Evolutionary conservation across 2,797 vertebrate species (phyloP).

Genomic region (Philypnodon macrostomus): DNA sequence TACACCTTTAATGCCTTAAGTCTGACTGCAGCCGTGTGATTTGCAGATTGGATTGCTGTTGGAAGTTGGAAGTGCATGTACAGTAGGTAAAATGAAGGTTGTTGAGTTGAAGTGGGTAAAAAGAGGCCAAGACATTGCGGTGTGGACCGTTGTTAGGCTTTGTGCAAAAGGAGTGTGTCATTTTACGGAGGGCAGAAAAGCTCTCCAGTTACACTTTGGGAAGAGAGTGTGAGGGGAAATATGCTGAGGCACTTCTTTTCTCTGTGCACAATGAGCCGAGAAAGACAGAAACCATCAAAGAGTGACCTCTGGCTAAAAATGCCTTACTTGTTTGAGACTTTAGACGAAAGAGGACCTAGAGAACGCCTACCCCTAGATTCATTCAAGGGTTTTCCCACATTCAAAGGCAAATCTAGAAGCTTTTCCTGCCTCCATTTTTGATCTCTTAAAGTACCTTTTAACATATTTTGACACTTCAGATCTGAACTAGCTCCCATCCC

Average conservation of each 20-base stretch:
- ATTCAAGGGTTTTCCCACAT: too few relatives aligned
- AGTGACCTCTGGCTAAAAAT: conserved; percentile 26
- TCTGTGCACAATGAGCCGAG: conserved; percentile 73
- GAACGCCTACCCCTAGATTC: background rate
- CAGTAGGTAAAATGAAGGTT: conserved; percentile 46
- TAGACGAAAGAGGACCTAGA: background rate
- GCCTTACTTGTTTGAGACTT: conserved; percentile 16
- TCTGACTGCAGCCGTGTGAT: too few relatives aligned
- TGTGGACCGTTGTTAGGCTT: conserved; percentile 62
- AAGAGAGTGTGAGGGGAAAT: conserved; percentile 51
- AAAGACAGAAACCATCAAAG: conserved; percentile 37
- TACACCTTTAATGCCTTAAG: too few relatives aligned
- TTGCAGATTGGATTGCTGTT: too few relatives aligned
- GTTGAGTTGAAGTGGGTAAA: conserved; percentile 12
- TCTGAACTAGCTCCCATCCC: conserved; percentile 34
- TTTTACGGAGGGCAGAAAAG: conserved; percentile 66
- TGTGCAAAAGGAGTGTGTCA: conserved; percentile 57
- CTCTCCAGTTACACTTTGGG: conserved; percentile 63
- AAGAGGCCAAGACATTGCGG: conserved; percentile 34
- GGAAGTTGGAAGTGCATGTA: too few relatives aligned
- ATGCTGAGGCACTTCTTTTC: conserved; percentile 71
- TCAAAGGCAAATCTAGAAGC: background rate
- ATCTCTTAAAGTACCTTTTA: background rate
- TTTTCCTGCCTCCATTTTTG: background rate
- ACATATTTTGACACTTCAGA: background rate